phyloP scores from a whole-genome alignment of 1,140 invertebrate species.

The Cyrtorhinus lividipennis region DNA sequence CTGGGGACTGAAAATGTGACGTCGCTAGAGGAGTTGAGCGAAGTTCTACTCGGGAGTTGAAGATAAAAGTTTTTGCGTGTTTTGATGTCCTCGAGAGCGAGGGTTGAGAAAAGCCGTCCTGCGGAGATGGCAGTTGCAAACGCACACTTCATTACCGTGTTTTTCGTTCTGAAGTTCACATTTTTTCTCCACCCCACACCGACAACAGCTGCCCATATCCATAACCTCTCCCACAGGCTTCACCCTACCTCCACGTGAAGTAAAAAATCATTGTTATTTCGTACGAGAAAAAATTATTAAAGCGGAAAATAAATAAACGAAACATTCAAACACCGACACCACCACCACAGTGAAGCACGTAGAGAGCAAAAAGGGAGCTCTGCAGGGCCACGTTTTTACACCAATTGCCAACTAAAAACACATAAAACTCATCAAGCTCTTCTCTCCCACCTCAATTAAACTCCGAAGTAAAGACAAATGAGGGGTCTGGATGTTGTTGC shows the following conservation, averaged over 20 bases:
- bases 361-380: too few relatives aligned
- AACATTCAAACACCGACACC: too few relatives aligned
- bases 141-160: not conserved
- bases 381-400: too few relatives aligned
- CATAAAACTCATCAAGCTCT: not conserved
- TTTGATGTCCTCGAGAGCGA: not conserved
- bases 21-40: not conserved
- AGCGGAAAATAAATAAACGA: too few relatives aligned
- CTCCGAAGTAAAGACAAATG: not conserved
- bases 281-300: too few relatives aligned
- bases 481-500: not conserved
- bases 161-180: not conserved
- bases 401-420: not conserved
- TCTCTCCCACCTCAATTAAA: not conserved
- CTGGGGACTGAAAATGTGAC: not conserved
- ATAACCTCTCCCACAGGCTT: too few relatives aligned
- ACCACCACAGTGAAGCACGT: too few relatives aligned
- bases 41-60: not conserved
- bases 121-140: not conserved
- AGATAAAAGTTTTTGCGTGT: not conserved
- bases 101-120: not conserved
- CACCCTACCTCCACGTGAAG: too few relatives aligned
- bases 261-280: too few relatives aligned
- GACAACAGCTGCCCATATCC: not conserved
- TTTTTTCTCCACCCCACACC: not conserved